Base-by-base conservation (phyloP, 2,797 vertebrate genomes). In the Notoglanidium macrostoma region DNA sequence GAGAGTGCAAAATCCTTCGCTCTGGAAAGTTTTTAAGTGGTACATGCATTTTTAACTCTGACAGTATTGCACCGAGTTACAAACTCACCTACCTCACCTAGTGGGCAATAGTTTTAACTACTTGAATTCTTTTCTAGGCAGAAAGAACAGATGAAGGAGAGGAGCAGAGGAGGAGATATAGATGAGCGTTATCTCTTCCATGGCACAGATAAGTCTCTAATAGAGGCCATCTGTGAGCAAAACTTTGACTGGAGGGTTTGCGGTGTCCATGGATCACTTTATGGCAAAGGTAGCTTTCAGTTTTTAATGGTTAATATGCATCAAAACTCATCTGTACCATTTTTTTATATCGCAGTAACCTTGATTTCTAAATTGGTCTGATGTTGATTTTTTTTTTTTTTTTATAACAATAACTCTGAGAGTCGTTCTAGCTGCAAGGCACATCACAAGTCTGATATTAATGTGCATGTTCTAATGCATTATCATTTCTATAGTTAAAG, bases 11-110 rank as follows among this genome's bases (percentile, higher is more conserved):
- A 98, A 98, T 88, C 93, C 92, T 0, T 96, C 95, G 44, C 94
- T 98, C 89, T 98, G 97, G 97, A 95, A 90, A 87, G 92, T 96
- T 40, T 98, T 96, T 91, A 95, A 97, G 12, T 97, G 97, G 97
- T 98, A 95, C 46, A 93, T 93, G 1, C 57, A 40, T 67, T 17
- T 78, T 11, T 1, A 17, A 23, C 11, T 12, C 11, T 63, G 46
- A 6, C 10, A 14, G 17, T 54, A 6, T 14, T 12, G 14, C n/a
- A 29, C 15, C 35, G 26, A 1, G 17, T 35, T 57, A 79, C 23
- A 35, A 57, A 10, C 40, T 40, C 3, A 3, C 40, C 40, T 40
- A 40, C 49, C 17, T 11, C 5, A 54, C 17, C 10, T 77, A 32
- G 8, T 74, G 57, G 19, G 29, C 19, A n/a, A 76, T 76, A 21